A percentile compares a stretch with the other conserved stretches of the same genome.
Conservation (phyloP, 2,888 invertebrate species). For the Oithona nana region DNA sequence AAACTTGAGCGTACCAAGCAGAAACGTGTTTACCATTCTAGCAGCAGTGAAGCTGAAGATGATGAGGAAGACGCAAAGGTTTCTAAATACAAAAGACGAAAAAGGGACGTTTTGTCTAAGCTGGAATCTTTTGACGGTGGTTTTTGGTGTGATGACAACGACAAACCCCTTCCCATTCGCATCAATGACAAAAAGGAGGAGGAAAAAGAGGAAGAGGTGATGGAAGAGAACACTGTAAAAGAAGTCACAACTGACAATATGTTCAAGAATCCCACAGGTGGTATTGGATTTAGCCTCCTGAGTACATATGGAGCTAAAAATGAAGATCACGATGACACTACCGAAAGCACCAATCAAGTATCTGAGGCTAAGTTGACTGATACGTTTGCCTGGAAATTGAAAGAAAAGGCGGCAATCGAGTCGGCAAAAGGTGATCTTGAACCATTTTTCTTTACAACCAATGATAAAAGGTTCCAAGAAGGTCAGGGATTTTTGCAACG, state of each 20-base stretch:
- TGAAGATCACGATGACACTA: too few species aligned
- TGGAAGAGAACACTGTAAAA: too few species aligned
- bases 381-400: background rate
- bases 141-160: background rate
- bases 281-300: background rate
- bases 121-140: background rate
- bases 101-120: background rate
- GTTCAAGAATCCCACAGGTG: background rate
- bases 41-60: background rate
- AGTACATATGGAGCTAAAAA: background rate
- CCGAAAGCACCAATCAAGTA: background rate
- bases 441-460: constrained; percentile 1
- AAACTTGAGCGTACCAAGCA: background rate
- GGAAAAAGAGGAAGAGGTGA: too few species aligned
- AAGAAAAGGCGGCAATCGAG: background rate
- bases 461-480: constrained; percentile 10
- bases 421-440: background rate
- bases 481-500: background rate
- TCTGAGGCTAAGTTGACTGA: background rate
- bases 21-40: background rate
- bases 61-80: background rate
- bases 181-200: too few species aligned
- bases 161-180: too few species aligned
- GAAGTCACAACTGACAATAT: too few species aligned
- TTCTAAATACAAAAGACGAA: background rate